Evolutionary conservation across 1,140 invertebrate genomes (phyloP), one percentile per base, ranked within the genome.

Genomic region (Dermatophagoides farinae): DNA sequence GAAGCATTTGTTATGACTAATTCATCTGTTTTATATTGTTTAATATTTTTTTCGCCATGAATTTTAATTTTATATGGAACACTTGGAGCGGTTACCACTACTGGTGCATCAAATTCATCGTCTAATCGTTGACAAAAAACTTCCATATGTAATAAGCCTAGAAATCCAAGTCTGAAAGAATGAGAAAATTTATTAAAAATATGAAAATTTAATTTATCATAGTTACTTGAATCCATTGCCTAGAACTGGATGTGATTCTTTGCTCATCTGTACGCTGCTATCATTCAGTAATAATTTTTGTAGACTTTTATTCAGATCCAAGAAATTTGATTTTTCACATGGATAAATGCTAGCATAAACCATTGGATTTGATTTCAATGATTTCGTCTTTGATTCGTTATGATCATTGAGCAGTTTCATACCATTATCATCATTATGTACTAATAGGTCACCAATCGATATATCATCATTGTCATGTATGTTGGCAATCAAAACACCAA

Each of bases 91-190:
- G 93, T 97, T 11, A 96, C 75, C 53, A 97, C 82, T 1, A 90
- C 81, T 68, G 86, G 80, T 9, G 88, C 82, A 67, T 82, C 82
- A 72, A 53, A 85, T 74, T 98, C 95, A 71, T 97, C 90, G 66
- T 96, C 82, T 23, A 97, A 73, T 23, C 93, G 75, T 71, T 97
- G 90, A 61, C 79, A 83, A 69, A 97, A 97, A 0, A 97, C 91
- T 72, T 97, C 92, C 78, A 97, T 82, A 70, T 97, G 93, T 9
- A 98, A 74, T 5, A 97, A 73, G 0, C 93, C 93, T 6, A 97
- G 74, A 72, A 97, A 97, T 6, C 91, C 92, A 39, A 93, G 70
- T 50, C 88, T 77, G 84, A 22, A 47, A 16, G 14, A 52, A n/a
- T n/a, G n/a, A n/a, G n/a, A 40, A 12, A 16, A 60, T 49, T 47